Evolutionary conservation across 2,113 vertebrate species (phyloP).

Genomic region (Sinocyclocheilus rhinocerous): DNA sequence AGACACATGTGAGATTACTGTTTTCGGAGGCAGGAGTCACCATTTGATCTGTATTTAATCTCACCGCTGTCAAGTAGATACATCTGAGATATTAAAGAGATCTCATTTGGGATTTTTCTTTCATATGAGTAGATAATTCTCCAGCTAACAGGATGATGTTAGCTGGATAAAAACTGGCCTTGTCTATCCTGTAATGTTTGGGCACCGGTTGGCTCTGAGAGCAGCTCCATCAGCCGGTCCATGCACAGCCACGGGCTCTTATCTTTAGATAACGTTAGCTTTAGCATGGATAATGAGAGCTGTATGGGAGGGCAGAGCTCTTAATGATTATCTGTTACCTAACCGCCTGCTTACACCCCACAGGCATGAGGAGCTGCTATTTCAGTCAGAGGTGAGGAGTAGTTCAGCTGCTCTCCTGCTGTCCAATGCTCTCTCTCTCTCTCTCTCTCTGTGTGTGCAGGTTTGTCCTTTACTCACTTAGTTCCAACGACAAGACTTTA

Average conservation of each 20-base stretch:
- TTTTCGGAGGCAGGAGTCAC: neutral
- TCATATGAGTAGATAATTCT: neutral
- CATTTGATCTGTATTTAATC: neutral
- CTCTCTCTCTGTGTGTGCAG: neutral
- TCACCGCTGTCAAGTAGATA: neutral
- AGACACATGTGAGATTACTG: neutral
- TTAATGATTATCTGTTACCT: constrained; percentile 74
- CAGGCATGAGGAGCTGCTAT: constrained; percentile 51
- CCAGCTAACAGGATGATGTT: constrained; percentile 12
- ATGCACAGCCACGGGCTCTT: constrained; percentile 64
- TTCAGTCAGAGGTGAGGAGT: constrained; percentile 49
- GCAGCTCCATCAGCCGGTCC: constrained; percentile 61
- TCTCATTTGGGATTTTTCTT: constrained; percentile 1
- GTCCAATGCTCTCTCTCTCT: no score
- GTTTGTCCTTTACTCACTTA: constrained; percentile 35
- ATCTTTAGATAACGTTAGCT: constrained; percentile 72
- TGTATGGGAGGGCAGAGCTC: constrained; percentile 48
- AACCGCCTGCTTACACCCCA: constrained; percentile 53
- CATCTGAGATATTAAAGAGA: no score
- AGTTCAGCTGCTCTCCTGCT: neutral
- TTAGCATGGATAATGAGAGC: constrained; percentile 66
- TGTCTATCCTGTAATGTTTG: neutral
- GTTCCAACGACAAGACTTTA: constrained; percentile 30
- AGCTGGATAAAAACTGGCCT: neutral
- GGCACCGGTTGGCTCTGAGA: constrained; percentile 62